These are phyloP conservation scores for Megalops atlanticus DNA, from an alignment of 2,113 vertebrate species.

Conservation along the genomic window DNA sequence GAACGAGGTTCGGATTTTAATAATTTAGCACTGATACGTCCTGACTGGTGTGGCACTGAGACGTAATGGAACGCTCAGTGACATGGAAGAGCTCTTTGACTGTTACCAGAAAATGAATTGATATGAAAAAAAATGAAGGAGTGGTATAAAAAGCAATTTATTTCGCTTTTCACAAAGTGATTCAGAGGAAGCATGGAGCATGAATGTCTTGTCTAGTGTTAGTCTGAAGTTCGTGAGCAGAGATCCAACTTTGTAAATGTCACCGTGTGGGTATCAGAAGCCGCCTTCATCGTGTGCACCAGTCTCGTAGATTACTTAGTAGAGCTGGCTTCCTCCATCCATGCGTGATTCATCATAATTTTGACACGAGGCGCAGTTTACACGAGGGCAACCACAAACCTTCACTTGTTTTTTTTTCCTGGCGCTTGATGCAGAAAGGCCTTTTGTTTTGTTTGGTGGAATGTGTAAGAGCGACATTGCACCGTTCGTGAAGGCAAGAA, in stretches of 20 bases:
- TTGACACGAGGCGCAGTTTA: not conserved
- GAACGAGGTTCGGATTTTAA: not conserved
- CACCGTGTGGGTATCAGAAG: not conserved
- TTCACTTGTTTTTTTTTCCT: no score
- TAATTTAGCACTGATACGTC: not conserved
- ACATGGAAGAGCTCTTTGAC: slow-evolving; percentile 13
- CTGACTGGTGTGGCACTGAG: not conserved
- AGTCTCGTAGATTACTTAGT: not conserved
- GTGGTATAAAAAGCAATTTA: slow-evolving; percentile 23
- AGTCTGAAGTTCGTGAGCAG: not conserved
- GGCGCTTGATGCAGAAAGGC: no score
- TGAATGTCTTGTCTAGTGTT: not conserved
- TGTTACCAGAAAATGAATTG: slow-evolving; percentile 3
- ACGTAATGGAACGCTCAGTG: slow-evolving; percentile 2
- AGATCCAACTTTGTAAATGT: not conserved
- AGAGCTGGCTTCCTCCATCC: not conserved
- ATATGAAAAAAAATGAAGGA: not conserved
- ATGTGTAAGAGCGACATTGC: no score
- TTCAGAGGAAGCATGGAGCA: slow-evolving; percentile 9
- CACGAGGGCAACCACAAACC: no score
- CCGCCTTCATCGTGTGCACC: not conserved
- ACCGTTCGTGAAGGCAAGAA: not conserved
- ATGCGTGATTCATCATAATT: not conserved
- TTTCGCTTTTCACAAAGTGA: not conserved
- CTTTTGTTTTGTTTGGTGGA: no score